These are phyloP conservation scores for Dysmachus trigonus DNA, from an alignment of 2,888 invertebrate species.

Conservation along the genomic window DNA sequence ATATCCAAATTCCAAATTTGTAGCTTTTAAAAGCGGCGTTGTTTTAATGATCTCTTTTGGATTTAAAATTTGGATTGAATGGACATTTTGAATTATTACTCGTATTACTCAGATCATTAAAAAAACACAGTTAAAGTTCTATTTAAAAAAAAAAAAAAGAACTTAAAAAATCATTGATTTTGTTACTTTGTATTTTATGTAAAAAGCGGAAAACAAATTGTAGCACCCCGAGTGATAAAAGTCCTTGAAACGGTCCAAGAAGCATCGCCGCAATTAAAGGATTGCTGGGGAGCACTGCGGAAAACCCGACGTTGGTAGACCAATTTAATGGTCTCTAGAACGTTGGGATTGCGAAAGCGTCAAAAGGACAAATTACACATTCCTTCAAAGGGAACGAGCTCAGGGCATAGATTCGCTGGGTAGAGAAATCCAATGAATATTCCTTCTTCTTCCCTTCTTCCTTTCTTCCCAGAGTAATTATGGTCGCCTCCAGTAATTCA, in stretches of 20 bases:
- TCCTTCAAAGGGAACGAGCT: neutral
- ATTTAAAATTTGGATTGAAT: no score
- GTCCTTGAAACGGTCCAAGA: neutral
- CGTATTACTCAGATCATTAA: no score
- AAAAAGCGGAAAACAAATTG: no score
- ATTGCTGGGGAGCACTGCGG: neutral
- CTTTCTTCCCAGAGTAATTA: neutral
- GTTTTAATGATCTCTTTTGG: no score
- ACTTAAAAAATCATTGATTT: no score
- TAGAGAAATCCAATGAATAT: neutral
- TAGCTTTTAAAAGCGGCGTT: no score
- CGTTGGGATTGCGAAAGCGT: neutral
- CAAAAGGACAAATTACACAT: neutral
- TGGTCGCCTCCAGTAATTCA: neutral
- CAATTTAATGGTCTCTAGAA: neutral
- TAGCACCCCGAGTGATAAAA: no score
- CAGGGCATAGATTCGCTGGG: neutral
- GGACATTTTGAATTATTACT: no score
- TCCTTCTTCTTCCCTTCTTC: neutral
- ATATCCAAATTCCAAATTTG: no score
- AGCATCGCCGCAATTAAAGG: neutral
- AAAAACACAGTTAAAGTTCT: no score
- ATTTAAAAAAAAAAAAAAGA: no score
- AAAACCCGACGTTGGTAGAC: neutral
- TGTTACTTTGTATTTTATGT: no score